A percentile compares a stretch with the other conserved stretches of the same genome.
Conservation (phyloP, 2,113 vertebrate species). For the Mystacornis crossleyi region DNA sequence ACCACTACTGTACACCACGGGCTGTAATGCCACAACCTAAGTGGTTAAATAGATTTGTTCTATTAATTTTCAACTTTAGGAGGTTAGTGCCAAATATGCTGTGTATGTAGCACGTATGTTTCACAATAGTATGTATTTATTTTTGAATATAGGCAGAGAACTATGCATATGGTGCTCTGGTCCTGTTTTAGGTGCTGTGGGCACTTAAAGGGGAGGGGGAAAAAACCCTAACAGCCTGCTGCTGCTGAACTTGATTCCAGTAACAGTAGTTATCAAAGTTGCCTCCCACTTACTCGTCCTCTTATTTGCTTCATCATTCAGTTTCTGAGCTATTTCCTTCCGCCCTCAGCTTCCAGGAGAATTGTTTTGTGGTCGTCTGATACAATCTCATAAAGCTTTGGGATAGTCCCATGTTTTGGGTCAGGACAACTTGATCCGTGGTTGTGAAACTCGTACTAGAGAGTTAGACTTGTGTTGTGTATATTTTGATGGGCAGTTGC, state of each 20-base stretch:
- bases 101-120: not conserved
- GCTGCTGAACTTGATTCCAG: not conserved
- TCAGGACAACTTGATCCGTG: not conserved
- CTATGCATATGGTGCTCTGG: not conserved
- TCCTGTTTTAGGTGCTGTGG: not conserved
- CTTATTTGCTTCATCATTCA: not conserved
- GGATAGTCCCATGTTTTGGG: not conserved
- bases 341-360: conserved; percentile 20
- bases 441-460: not conserved
- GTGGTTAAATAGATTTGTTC: not conserved
- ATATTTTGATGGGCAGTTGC: not conserved
- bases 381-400: not conserved
- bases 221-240: not conserved
- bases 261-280: not conserved
- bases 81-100: not conserved
- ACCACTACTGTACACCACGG: not conserved
- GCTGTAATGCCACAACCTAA: not conserved
- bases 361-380: not conserved
- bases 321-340: conserved; percentile 35
- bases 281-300: not conserved
- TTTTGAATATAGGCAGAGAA: not conserved
- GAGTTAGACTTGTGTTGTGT: not conserved
- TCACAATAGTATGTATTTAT: not conserved
- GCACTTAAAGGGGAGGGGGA: not conserved
- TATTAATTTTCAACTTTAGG: not conserved